Conservation (phyloP, 2,888 invertebrate genomes). For the Gymnoscelis rufifasciata region DNA sequence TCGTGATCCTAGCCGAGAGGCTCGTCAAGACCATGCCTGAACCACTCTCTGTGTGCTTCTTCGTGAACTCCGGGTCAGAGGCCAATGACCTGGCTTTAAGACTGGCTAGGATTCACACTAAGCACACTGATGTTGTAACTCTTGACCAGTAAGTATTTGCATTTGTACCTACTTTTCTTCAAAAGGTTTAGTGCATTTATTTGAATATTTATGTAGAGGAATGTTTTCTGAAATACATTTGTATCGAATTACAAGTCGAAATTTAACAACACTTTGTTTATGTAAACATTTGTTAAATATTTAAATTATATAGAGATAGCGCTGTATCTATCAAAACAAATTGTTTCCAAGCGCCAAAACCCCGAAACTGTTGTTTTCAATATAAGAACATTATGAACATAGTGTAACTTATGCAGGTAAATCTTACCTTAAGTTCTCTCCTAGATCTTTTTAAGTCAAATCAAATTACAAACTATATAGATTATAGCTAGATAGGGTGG, state of each 20-base stretch:
- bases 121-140: slow-evolving; percentile 92
- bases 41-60: slow-evolving; percentile 92
- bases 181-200: too few species aligned
- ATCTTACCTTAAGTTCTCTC: too few species aligned
- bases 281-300: too few species aligned
- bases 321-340: too few species aligned
- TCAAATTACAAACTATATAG: neutral
- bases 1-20: slow-evolving; percentile 93
- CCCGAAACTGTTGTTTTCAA: too few species aligned
- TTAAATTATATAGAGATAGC: too few species aligned
- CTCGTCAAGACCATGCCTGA: slow-evolving; percentile 91
- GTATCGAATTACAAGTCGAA: too few species aligned
- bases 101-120: slow-evolving; percentile 92
- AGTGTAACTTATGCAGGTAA: too few species aligned
- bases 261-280: too few species aligned
- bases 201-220: neutral
- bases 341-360: too few species aligned
- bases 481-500: neutral
- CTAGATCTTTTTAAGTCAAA: neutral
- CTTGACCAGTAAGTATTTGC: slow-evolving; percentile 94
- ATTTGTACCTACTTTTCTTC: slow-evolving; percentile 2
- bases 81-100: slow-evolving; percentile 98
- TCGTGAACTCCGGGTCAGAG: slow-evolving; percentile 99
- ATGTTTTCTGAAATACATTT: too few species aligned
- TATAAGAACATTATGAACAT: too few species aligned